Evolutionary conservation across 2,888 invertebrate genomes (phyloP), one percentile per base, ranked within the genome.

Genomic region (Ormia ochracea): DNA sequence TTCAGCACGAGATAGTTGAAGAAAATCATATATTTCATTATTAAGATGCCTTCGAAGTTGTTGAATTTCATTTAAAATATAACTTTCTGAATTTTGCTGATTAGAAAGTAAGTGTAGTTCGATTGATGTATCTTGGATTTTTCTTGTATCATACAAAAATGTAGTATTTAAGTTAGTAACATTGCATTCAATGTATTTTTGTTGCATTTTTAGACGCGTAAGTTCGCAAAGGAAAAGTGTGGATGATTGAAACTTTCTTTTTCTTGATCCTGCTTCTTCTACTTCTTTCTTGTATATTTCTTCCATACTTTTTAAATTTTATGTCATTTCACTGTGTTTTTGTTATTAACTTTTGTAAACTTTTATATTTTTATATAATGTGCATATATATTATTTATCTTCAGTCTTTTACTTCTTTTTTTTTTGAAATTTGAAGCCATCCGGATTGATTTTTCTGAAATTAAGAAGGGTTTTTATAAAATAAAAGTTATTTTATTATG

Each of bases 171-270:
- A 82, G 83, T 87, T 88, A n/a, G 85, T 81, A 82, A 88, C 89
- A 84, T 85, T 87, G 83, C 87, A 87, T 84, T 90, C 89, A 23
- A 90, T 85, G 84, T 89, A 90, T 83, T 89, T 89, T 84, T 89
- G 89, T 80, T 90, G 90, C 0, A 88, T 85, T 83, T 89, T 90
- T 21, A 90, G 84, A 5, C 89, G 87, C 68, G 88, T 89, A 79
- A 90, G 75, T 81, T 90, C 89, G 50, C 89, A 89, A 1, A 90
- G 74, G 17, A 90, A 80, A 36, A 85, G 82, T 4, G 89, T 90
- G 50, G 83, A 81, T 50, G 86, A 84, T 78, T 85, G 84, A 52
- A 82, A 83, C 41, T 54, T 41, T 36, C 72, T 69, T 36, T 7
- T 2, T 66, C 28, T 65, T 21, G 21, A 28, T 78, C 17, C n/a